These are phyloP conservation scores for Crenichthys baileyi DNA, from an alignment of 2,797 vertebrate species.

Conservation along the genomic window DNA sequence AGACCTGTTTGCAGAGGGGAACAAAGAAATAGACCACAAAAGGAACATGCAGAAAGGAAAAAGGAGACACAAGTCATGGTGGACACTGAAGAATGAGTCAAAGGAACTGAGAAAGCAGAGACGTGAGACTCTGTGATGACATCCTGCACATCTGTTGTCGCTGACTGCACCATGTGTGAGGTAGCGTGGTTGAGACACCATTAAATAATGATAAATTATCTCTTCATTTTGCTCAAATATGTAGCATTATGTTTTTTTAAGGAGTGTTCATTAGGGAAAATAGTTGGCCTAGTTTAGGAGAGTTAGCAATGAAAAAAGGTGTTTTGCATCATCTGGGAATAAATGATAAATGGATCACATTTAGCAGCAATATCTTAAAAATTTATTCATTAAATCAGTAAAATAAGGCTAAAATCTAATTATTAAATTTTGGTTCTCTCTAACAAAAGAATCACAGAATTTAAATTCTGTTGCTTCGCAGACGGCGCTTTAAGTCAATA, in stretches of 20 bases:
- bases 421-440: slow-evolving; percentile 8
- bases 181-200: slow-evolving; percentile 63
- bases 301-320: slow-evolving; percentile 62
- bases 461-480: slow-evolving; percentile 1
- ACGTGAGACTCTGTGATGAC: slow-evolving; percentile 42
- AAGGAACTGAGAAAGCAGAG: slow-evolving; percentile 20
- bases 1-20: slow-evolving; percentile 70
- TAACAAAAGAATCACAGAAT: slow-evolving; percentile 2
- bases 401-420: slow-evolving; percentile 39
- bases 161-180: slow-evolving; percentile 63
- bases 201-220: slow-evolving; percentile 81
- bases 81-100: slow-evolving; percentile 45
- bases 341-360: slow-evolving; percentile 77
- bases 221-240: slow-evolving; percentile 71
- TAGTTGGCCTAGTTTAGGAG: slow-evolving; percentile 73
- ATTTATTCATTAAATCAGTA: slow-evolving; percentile 64
- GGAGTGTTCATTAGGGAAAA: slow-evolving; percentile 67
- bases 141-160: slow-evolving; percentile 68
- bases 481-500: slow-evolving; percentile 39
- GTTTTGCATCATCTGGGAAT: slow-evolving; percentile 74
- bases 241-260: slow-evolving; percentile 56
- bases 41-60: slow-evolving; percentile 42
- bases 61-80: slow-evolving; percentile 10
- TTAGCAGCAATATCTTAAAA: slow-evolving; percentile 58
- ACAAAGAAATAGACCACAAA: slow-evolving; percentile 65